Conservation (phyloP, 2,113 vertebrate genomes). For the Myiozetetes cayanensis region DNA sequence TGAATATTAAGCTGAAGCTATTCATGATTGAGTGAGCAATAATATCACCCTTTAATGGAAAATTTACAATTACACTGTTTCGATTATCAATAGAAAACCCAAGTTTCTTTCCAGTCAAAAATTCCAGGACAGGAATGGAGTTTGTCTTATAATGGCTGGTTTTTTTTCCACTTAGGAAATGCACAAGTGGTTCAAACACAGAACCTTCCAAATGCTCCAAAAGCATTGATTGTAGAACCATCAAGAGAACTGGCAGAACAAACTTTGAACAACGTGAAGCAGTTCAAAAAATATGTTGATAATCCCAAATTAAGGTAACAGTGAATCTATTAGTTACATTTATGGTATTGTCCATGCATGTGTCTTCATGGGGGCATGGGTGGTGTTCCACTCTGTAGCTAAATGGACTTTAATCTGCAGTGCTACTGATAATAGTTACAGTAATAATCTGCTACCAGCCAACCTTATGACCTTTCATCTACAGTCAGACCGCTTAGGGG, state of each 20-base stretch:
- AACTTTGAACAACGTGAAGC: slow-evolving; percentile 91
- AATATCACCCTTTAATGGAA: not conserved
- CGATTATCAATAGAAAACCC: not conserved
- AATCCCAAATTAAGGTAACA: slow-evolving; percentile 91
- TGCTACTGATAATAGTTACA: not conserved
- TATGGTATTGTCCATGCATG: not conserved
- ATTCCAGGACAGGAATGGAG: not conserved
- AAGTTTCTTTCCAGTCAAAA: not conserved
- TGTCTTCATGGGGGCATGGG: fast-evolving
- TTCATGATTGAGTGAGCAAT: not conserved
- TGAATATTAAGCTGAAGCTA: not conserved
- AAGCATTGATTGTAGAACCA: slow-evolving; percentile 93
- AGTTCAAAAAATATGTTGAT: slow-evolving; percentile 91
- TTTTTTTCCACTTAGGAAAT: slow-evolving; percentile 74
- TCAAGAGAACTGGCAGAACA: slow-evolving; percentile 96
- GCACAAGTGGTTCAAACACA: slow-evolving; percentile 88
- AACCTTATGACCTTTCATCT: not conserved
- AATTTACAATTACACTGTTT: not conserved
- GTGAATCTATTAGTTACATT: not conserved
- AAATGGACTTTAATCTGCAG: not conserved
- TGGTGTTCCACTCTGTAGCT: fast-evolving
- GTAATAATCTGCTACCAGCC: not conserved
- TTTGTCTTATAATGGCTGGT: not conserved
- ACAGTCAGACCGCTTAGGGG: not conserved
- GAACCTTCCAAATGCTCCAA: slow-evolving; percentile 84